These are phyloP conservation scores for Hydra vulgaris DNA, from an alignment of 30 jellyfish, hydroid and myxozoan species.

Conservation along the genomic window DNA sequence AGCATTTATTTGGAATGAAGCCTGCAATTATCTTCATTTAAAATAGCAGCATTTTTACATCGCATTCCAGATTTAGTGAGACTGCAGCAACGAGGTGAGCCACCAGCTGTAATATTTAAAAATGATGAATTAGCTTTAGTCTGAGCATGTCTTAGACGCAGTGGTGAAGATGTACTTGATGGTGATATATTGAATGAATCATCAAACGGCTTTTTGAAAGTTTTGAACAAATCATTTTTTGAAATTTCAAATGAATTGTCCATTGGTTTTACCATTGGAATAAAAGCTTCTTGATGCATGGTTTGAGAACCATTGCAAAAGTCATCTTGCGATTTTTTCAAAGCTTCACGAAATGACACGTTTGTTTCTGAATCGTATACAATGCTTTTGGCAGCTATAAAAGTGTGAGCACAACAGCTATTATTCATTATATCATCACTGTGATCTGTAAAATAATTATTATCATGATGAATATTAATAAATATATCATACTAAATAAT, in stretches of 20 bases:
- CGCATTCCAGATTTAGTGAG: slow-evolving; percentile 14
- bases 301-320: background rate
- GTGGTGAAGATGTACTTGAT: slow-evolving; percentile 11
- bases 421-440: no score
- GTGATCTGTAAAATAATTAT: no score
- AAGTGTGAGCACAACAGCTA: background rate
- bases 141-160: background rate
- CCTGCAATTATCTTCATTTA: slow-evolving; percentile 1
- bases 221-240: background rate
- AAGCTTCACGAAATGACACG: background rate
- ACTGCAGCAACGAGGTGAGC: slow-evolving; percentile 14
- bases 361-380: background rate
- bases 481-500: no score
- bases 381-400: background rate
- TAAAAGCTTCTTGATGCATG: background rate
- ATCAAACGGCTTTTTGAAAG: background rate
- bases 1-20: slow-evolving; percentile 20
- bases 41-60: slow-evolving; percentile 17
- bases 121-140: background rate
- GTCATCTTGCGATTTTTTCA: background rate
- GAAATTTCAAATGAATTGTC: background rate
- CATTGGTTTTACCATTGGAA: background rate
- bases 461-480: no score
- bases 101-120: slow-evolving; percentile 18
- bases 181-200: background rate